Evolutionary conservation across 2,888 invertebrate species (phyloP), one percentile per base, ranked within the genome.

Genomic region (Cheiracanthium punctorium): DNA sequence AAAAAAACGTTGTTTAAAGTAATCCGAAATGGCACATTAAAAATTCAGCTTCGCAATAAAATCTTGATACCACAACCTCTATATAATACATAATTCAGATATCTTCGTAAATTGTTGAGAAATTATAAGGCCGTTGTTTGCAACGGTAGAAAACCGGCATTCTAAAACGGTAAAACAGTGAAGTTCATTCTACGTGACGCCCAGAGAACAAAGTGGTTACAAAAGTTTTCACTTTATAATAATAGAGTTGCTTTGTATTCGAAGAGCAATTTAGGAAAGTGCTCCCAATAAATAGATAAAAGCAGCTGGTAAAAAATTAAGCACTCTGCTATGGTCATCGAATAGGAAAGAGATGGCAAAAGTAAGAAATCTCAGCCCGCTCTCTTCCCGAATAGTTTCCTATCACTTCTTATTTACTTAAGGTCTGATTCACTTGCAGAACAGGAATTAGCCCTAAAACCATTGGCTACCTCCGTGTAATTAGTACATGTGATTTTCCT

Each of bases 251-350:
- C 84, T 85, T 85, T 85, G 84, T 85, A 85, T 85, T 85, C 84
- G 84, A 85, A 85, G 73, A 67, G 79, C 79, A 85, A 85, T 85
- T 85, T 85, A 58, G 79, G 84, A 52, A 85, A 85, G 84, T 85
- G 84, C 84, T 85, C 58, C 58, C 79, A 79, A 80, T 85, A 85
- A 85, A 85, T 85, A 85, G 79, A 85, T 85, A 85, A 85, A 79
- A 84, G 77, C 73, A 77, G 52, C 77, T 77, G 65, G 82, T 84
- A 77, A 84, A 84, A 84, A 84, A 84, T 84, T 84, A 77, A 84
- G 77, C 48, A 81, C 81, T 28, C 74, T 58, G 67, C 73, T 74
- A 77, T 77, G 82, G 77, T 77, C 52, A 77, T 84, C 82, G 77
- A 84, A 77, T 84, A 73, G 77, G 77, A 77, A 82, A 77, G 65